A percentile compares a stretch with the other conserved stretches of the same genome.
phyloP scores from a whole-genome alignment of 2,113 vertebrate genomes.

The Isichthys henryi region DNA sequence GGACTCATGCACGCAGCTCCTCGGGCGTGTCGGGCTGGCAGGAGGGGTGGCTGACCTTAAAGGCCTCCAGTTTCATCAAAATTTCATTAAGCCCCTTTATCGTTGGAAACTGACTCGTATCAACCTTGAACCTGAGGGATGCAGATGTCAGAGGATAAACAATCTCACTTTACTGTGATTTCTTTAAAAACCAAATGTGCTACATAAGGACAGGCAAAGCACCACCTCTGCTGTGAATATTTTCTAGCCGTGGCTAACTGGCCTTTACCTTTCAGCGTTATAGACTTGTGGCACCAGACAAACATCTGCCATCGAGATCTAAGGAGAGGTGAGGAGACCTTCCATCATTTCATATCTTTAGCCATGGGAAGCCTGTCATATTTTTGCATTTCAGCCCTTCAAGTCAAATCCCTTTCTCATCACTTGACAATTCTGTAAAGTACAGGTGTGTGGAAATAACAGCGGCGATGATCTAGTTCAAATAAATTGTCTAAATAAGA shows the following conservation, averaged over 20 bases:
- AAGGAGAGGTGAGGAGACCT: constrained; percentile 18
- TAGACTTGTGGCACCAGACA: constrained; percentile 89
- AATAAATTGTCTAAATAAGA: not conserved
- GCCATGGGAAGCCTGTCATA: not conserved
- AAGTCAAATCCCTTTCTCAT: not conserved
- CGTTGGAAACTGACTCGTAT: constrained; percentile 71
- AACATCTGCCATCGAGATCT: constrained; percentile 93
- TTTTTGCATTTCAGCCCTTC: not conserved
- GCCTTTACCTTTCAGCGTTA: constrained; percentile 82
- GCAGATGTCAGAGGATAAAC: not conserved
- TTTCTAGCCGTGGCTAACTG: not conserved
- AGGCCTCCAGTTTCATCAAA: constrained; percentile 75
- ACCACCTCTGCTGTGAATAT: not conserved
- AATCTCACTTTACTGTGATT: not conserved
- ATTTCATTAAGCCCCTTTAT: constrained; percentile 76
- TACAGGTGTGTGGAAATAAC: not conserved
- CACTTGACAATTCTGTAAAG: not conserved
- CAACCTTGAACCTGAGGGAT: constrained; percentile 75
- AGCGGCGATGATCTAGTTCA: not conserved
- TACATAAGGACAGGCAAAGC: not conserved
- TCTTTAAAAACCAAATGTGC: not conserved
- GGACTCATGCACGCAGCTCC: constrained; percentile 60
- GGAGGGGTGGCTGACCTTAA: constrained; percentile 76
- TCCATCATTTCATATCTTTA: not conserved
- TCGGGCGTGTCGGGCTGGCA: constrained; percentile 82